These are phyloP conservation scores for Cyanoliseus patagonus DNA, from an alignment of 2,113 vertebrate species.

Conservation along the genomic window DNA sequence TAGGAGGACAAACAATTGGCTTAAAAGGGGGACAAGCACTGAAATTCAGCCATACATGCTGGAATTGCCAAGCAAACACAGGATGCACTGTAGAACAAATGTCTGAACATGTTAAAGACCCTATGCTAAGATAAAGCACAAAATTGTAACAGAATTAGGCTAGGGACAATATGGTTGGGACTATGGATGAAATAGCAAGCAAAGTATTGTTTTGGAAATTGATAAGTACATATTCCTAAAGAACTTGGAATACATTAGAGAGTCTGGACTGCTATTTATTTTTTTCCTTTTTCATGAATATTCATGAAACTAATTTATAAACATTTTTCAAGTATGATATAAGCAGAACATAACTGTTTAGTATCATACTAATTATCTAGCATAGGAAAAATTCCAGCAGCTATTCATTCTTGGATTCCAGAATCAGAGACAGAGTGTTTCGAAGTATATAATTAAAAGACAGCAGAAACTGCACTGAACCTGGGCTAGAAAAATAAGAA, in stretches of 20 bases:
- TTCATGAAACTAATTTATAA: not conserved
- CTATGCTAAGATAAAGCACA: not conserved
- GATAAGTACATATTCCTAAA: not conserved
- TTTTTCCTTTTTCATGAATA: not conserved
- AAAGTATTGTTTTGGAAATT: not conserved
- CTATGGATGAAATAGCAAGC: not conserved
- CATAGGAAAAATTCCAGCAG: not conserved
- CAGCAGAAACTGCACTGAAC: not conserved
- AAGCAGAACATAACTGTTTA: not conserved
- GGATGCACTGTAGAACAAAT: not conserved
- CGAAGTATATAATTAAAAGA: not conserved
- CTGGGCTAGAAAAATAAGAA: not conserved
- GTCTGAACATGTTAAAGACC: not conserved
- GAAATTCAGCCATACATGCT: accelerated
- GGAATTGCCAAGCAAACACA: accelerated
- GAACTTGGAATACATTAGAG: not conserved
- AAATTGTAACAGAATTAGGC: not conserved
- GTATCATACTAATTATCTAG: not conserved
- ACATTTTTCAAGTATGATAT: not conserved
- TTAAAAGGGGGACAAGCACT: not conserved
- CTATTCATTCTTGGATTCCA: not conserved
- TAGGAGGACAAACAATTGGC: not conserved
- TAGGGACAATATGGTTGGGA: not conserved
- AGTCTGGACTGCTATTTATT: not conserved
- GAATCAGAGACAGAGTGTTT: not conserved